Percentiles rank a stretch among this genome's conserved stretches.
Conservation (phyloP, 2,888 invertebrate genomes). For the Aleiodes alternator region DNA sequence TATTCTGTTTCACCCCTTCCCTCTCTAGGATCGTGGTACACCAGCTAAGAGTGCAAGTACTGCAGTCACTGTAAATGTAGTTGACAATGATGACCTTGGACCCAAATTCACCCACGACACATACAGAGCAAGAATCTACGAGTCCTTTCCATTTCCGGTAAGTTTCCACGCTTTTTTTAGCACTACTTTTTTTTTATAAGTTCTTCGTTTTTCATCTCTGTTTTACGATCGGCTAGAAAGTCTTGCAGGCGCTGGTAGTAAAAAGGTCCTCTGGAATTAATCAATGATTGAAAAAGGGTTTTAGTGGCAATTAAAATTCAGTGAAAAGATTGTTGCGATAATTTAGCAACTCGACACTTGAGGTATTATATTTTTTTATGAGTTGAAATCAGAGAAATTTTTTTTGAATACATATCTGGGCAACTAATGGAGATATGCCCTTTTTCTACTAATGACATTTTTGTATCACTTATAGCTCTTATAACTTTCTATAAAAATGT, state of each 20-base stretch:
- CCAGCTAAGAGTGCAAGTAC: constrained; percentile 86
- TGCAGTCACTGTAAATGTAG: constrained; percentile 83
- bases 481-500: no score
- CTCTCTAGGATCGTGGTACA: constrained; percentile 86
- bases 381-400: not conserved
- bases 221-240: constrained; percentile 16
- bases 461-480: no score
- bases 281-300: constrained; percentile 27
- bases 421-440: no score
- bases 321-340: not conserved
- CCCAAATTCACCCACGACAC: constrained; percentile 89
- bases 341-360: not conserved
- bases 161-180: constrained; percentile 66
- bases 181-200: not conserved
- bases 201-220: not conserved
- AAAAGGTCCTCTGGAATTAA: constrained; percentile 20
- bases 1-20: not conserved
- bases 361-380: not conserved
- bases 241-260: constrained; percentile 16
- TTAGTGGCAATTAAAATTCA: constrained; percentile 10
- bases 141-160: constrained; percentile 88
- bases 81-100: constrained; percentile 88
- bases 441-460: no score
- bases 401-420: not conserved
- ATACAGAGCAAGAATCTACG: constrained; percentile 88